These are phyloP conservation scores for Helleia helle DNA, from an alignment of 2,888 invertebrate genomes.

Conservation along the genomic window DNA sequence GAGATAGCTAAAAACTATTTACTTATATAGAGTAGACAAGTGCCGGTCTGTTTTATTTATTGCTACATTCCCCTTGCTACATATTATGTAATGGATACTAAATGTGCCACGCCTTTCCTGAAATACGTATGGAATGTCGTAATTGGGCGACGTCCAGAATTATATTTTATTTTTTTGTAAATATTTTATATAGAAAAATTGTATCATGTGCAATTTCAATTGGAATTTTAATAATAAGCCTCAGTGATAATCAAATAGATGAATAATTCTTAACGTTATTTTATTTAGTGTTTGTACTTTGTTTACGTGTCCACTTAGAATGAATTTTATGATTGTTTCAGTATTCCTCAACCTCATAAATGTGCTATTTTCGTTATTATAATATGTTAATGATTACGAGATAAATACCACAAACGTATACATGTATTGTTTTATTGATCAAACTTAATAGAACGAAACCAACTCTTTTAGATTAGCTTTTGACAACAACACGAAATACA, in stretches of 20 bases:
- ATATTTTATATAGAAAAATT: constrained; percentile 21
- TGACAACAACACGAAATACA: background rate
- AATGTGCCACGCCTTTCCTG: background rate
- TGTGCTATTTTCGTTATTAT: background rate
- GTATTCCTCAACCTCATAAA: background rate
- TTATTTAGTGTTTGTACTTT: background rate
- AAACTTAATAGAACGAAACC: background rate
- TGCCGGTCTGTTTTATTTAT: too few relatives aligned
- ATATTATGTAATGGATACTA: too few relatives aligned
- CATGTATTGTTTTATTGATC: too few relatives aligned
- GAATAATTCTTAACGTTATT: background rate
- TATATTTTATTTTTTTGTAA: constrained; percentile 16
- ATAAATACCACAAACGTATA: too few relatives aligned
- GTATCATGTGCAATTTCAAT: constrained; percentile 23
- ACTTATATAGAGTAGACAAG: too few relatives aligned
- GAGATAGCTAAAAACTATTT: too few relatives aligned
- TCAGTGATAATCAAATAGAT: background rate
- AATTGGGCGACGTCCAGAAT: too few relatives aligned
- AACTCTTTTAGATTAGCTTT: background rate
- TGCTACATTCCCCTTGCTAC: too few relatives aligned
- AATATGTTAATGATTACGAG: background rate
- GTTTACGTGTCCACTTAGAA: background rate
- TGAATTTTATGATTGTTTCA: background rate
- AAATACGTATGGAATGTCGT: background rate
- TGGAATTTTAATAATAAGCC: constrained; percentile 10